Percentiles rank a stretch among this genome's conserved stretches.
Conservation (phyloP, 2,888 invertebrate genomes). For the Esperia sulphurella region DNA sequence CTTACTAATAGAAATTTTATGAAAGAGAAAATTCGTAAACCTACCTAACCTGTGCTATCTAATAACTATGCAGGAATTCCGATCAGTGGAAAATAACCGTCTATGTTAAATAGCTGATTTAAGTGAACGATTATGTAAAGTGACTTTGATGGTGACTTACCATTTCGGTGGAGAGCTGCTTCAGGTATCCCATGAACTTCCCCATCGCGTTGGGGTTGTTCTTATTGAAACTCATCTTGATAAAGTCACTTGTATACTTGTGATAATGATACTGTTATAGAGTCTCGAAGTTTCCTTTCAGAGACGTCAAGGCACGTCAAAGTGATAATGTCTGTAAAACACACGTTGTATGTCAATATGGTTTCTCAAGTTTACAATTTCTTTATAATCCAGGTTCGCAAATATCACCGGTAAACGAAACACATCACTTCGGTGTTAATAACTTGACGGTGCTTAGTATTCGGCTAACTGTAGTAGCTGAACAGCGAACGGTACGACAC, state of each 20-base stretch:
- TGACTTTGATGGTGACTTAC: constrained; percentile 41
- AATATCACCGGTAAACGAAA: constrained; percentile 44
- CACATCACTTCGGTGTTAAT: constrained; percentile 45
- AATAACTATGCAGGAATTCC: constrained; percentile 18
- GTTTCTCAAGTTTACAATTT: constrained; percentile 33
- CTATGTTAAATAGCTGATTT: constrained; percentile 7
- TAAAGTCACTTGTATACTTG: constrained; percentile 29
- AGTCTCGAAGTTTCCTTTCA: constrained; percentile 23
- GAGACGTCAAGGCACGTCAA: constrained; percentile 60
- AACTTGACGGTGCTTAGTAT: neutral
- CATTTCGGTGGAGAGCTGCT: constrained; percentile 74
- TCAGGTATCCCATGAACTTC: constrained; percentile 73
- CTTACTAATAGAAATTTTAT: no score
- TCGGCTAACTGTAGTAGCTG: constrained; percentile 17
- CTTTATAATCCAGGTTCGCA: constrained; percentile 63
- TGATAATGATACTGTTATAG: constrained; percentile 5
- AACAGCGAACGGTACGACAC: constrained; percentile 29
- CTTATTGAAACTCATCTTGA: constrained; percentile 76
- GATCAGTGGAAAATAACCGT: constrained; percentile 17
- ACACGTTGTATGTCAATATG: constrained; percentile 30
- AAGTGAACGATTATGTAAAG: constrained; percentile 1
- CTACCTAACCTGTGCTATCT: neutral
- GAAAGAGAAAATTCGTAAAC: neutral
- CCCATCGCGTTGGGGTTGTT: constrained; percentile 73
- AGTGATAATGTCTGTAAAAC: constrained; percentile 62